A percentile compares a stretch with the other conserved stretches of the same genome.
Evolutionary conservation across 2,888 invertebrate genomes (phyloP).

Genomic region (Camptogramma bilineatum): DNA sequence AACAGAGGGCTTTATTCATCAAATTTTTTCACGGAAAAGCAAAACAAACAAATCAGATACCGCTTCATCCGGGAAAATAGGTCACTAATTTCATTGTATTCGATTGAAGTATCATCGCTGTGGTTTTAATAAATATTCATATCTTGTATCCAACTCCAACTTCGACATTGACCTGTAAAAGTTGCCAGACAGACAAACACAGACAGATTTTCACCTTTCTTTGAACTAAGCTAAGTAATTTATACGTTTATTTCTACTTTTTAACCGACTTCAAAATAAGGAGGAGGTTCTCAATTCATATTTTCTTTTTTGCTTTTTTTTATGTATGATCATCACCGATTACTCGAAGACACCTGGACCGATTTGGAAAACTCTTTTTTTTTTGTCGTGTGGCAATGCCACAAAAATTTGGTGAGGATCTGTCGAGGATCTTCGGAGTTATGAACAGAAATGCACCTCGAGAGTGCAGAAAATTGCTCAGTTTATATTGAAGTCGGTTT

Average conservation of each 20-base stretch:
- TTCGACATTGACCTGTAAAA: constrained; percentile 21
- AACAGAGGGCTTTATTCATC: constrained; percentile 3
- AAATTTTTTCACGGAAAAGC: background rate
- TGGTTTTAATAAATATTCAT: constrained; percentile 24
- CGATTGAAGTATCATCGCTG: constrained; percentile 16
- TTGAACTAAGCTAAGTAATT: background rate
- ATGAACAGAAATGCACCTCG: too few species aligned
- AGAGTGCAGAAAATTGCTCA: too few species aligned
- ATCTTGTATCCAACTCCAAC: constrained; percentile 15
- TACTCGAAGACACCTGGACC: too few species aligned
- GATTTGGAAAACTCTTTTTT: too few species aligned
- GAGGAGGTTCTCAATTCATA: too few species aligned
- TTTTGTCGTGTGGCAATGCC: too few species aligned
- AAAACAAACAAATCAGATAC: constrained; percentile 15
- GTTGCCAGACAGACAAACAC: constrained; percentile 18
- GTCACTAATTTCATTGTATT: constrained; percentile 17
- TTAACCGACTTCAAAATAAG: too few species aligned
- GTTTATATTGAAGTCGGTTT: too few species aligned
- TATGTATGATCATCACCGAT: too few species aligned
- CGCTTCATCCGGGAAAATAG: constrained; percentile 12
- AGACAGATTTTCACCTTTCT: constrained; percentile 3
- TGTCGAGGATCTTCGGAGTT: too few species aligned
- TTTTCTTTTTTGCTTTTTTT: too few species aligned
- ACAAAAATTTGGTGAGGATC: too few species aligned
- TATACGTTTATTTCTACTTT: background rate